Percentiles rank a stretch among this genome's conserved stretches.
Conservation (phyloP, 2,888 invertebrate species). For the Apodemia mormo region DNA sequence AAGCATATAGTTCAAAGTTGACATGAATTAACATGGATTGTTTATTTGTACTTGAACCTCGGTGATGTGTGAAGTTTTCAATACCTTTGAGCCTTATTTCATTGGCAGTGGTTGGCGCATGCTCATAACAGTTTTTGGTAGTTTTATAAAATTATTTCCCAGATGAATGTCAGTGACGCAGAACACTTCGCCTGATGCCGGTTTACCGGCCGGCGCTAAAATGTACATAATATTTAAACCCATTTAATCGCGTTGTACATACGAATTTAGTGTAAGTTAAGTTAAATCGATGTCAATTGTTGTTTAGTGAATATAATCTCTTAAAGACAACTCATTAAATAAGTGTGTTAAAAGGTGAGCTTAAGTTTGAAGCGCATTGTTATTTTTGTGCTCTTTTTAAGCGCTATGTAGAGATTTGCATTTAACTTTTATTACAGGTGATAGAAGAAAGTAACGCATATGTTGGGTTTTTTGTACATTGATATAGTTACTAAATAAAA, state of each 20-base stretch:
- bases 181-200: constrained; percentile 57
- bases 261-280: constrained; percentile 47
- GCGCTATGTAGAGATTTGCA: constrained; percentile 23
- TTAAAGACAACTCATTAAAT: constrained; percentile 51
- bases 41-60: constrained; percentile 14
- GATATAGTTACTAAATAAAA: no score
- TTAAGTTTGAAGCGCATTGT: constrained; percentile 30
- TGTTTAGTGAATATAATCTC: constrained; percentile 59
- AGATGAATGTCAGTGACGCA: constrained; percentile 65
- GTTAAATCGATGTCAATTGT: constrained; percentile 65
- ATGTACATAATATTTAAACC: constrained; percentile 48
- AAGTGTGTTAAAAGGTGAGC: constrained; percentile 50
- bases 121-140: constrained; percentile 46
- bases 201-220: constrained; percentile 58
- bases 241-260: constrained; percentile 42
- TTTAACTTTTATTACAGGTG: background rate
- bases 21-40: constrained; percentile 9
- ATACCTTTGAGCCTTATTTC: constrained; percentile 59
- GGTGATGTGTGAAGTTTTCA: constrained; percentile 23
- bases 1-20: background rate
- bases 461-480: no score
- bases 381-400: constrained; percentile 26
- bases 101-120: constrained; percentile 70
- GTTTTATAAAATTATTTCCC: constrained; percentile 55
- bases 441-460: background rate